These are phyloP conservation scores for Urocolius indicus DNA, from an alignment of 2,113 vertebrate genomes.

Conservation along the genomic window DNA sequence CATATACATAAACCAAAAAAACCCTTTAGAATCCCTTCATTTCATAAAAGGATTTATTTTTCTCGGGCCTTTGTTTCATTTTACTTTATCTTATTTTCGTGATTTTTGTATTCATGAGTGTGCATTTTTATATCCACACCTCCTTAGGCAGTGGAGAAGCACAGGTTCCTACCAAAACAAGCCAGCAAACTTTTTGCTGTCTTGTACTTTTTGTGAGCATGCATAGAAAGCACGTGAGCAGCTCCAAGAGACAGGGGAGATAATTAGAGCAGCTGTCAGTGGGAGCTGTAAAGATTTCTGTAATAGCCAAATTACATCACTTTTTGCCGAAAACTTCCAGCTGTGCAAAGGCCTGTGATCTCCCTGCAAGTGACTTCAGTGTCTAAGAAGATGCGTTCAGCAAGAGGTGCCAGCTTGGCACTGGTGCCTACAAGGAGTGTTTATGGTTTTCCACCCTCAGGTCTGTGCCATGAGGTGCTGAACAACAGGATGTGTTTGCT, in stretches of 20 bases:
- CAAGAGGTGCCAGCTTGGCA: background rate
- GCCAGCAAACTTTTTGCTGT: no score
- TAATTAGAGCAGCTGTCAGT: background rate
- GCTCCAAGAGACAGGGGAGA: background rate
- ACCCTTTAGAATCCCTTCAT: background rate
- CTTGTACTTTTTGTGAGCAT: no score
- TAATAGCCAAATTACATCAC: background rate
- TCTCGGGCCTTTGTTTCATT: background rate
- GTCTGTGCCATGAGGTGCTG: background rate
- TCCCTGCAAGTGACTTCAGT: no score
- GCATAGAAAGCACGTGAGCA: background rate
- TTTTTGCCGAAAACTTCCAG: background rate
- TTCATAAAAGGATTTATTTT: background rate
- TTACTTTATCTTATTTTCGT: background rate
- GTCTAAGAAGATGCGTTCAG: background rate
- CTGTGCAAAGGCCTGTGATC: no score
- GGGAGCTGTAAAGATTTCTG: background rate
- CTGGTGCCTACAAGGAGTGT: no score
- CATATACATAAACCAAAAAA: background rate
- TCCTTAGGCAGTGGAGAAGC: background rate
- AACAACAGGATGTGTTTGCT: no score
- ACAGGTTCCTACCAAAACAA: background rate
- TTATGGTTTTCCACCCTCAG: background rate
- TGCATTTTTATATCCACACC: background rate
- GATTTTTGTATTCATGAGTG: background rate